Conservation (phyloP, 2,888 invertebrate genomes). For the Oxyscelio sp. region DNA sequence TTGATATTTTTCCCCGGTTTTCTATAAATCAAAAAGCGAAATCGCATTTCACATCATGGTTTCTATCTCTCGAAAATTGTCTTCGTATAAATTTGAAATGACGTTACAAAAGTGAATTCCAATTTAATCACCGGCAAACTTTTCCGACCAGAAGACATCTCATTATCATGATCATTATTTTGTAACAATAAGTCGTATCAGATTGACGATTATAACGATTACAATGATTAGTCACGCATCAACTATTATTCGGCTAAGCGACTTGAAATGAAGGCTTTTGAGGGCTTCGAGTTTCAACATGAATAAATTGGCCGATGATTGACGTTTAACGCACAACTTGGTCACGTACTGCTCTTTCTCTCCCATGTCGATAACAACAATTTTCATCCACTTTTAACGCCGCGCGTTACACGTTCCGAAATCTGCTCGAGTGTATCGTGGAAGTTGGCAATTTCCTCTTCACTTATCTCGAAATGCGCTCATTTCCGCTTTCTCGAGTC, state of each 20-base stretch:
- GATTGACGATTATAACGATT: constrained; percentile 17
- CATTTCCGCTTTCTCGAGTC: constrained; percentile 39
- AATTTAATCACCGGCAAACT: too few relatives aligned
- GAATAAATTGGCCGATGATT: constrained; percentile 61
- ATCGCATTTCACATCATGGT: too few relatives aligned
- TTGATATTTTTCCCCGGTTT: too few relatives aligned
- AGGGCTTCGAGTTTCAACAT: constrained; percentile 34
- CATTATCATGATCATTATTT: too few relatives aligned
- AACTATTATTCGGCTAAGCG: constrained; percentile 34
- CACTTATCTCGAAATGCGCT: constrained; percentile 55
- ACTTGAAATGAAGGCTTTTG: constrained; percentile 39
- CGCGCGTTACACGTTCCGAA: constrained; percentile 31
- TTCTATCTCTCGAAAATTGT: too few relatives aligned
- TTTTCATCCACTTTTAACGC: constrained; percentile 25
- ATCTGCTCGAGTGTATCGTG: constrained; percentile 44
- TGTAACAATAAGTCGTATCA: constrained; percentile 5
- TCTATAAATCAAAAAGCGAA: too few relatives aligned
- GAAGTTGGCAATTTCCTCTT: constrained; percentile 63
- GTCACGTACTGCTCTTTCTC: too few relatives aligned
- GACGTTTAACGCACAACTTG: constrained; percentile 57
- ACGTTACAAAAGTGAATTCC: too few relatives aligned
- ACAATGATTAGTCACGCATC: constrained; percentile 38
- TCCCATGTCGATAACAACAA: constrained; percentile 12
- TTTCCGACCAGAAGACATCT: too few relatives aligned
- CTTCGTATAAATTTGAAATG: too few relatives aligned